phyloP scores from a whole-genome alignment of 2,888 invertebrate genomes.

The Lottia gigantea region DNA sequence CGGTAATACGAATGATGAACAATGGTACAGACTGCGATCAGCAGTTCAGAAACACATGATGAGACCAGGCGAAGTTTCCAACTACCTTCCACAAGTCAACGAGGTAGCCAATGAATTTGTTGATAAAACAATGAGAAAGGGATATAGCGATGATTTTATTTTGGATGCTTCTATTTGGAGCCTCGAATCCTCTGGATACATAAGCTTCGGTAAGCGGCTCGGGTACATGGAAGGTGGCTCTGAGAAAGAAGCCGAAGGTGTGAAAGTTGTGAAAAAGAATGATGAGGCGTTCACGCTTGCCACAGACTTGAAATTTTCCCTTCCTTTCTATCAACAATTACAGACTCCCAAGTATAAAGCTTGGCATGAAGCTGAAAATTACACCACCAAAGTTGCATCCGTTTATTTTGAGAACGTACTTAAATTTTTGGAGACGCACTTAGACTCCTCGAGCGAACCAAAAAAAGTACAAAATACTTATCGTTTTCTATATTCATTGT shows the following conservation, averaged over 20 bases:
- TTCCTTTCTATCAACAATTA: conserved; percentile 71
- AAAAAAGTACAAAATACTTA: conserved; percentile 62
- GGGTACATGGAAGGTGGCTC: conserved; percentile 80
- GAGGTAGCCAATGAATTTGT: conserved; percentile 79
- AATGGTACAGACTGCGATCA: conserved; percentile 89
- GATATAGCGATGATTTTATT: conserved; percentile 31
- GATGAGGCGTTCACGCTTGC: conserved; percentile 75
- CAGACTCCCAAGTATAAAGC: conserved; percentile 71
- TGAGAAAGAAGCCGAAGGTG: conserved; percentile 77
- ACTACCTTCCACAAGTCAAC: conserved; percentile 78
- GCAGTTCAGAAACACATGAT: conserved; percentile 90
- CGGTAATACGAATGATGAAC: conserved; percentile 83
- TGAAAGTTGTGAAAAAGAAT: conserved; percentile 75
- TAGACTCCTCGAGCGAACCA: conserved; percentile 39
- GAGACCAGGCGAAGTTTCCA: conserved; percentile 81
- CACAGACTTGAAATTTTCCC: conserved; percentile 69
- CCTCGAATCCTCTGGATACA: conserved; percentile 80
- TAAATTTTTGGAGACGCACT: background rate
- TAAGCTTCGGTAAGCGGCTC: conserved; percentile 86
- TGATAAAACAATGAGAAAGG: conserved; percentile 66
- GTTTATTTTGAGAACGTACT: background rate
- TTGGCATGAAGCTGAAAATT: conserved; percentile 71
- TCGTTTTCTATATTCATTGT: conserved; percentile 70
- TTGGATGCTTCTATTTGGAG: conserved; percentile 19
- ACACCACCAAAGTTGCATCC: conserved; percentile 78